Conservation (phyloP, 2,113 vertebrate species). For the Monopterus albus region DNA sequence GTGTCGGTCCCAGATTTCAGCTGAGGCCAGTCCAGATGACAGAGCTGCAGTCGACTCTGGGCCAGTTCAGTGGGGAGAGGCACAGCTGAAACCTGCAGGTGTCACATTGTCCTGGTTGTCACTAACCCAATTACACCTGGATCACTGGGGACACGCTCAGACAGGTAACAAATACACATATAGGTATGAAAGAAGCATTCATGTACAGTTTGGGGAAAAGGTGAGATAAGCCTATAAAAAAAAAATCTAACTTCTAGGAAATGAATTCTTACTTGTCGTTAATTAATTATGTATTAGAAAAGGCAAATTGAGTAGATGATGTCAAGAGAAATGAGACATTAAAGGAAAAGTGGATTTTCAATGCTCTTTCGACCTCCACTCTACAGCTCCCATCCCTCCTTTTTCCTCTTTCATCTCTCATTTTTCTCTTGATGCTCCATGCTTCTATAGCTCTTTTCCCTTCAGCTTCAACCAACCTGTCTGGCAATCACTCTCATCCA, state of each 20-base stretch:
- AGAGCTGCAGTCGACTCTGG: slow-evolving; percentile 71
- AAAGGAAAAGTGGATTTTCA: slow-evolving; percentile 57
- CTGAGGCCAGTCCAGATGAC: slow-evolving; percentile 66
- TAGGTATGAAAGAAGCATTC: slow-evolving; percentile 2
- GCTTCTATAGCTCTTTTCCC: slow-evolving; percentile 26
- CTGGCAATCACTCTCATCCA: slow-evolving; percentile 42
- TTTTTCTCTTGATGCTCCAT: slow-evolving; percentile 4
- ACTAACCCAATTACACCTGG: slow-evolving; percentile 79
- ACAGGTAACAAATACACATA: slow-evolving; percentile 18
- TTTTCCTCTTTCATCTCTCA: slow-evolving; percentile 31
- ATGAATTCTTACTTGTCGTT: slow-evolving; percentile 55
- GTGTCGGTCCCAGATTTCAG: slow-evolving; percentile 57
- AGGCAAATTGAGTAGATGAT: slow-evolving; percentile 50
- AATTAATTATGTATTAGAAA: slow-evolving; percentile 68
- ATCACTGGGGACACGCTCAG: slow-evolving; percentile 41
- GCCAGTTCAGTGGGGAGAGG: slow-evolving; percentile 68
- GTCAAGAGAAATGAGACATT: slow-evolving; percentile 47
- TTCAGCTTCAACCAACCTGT: slow-evolving; percentile 34
- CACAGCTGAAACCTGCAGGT: slow-evolving; percentile 76
- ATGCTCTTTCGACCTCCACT: background rate
- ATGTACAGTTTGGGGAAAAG: background rate
- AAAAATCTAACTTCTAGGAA: slow-evolving; percentile 39
- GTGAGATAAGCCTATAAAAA: slow-evolving; percentile 39
- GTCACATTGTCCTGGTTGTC: slow-evolving; percentile 78
- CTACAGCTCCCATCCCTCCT: slow-evolving; percentile 16